Evolutionary conservation across 2,888 invertebrate species (phyloP), one percentile per base, ranked within the genome.

Genomic region (Drosophila gaucha): DNA sequence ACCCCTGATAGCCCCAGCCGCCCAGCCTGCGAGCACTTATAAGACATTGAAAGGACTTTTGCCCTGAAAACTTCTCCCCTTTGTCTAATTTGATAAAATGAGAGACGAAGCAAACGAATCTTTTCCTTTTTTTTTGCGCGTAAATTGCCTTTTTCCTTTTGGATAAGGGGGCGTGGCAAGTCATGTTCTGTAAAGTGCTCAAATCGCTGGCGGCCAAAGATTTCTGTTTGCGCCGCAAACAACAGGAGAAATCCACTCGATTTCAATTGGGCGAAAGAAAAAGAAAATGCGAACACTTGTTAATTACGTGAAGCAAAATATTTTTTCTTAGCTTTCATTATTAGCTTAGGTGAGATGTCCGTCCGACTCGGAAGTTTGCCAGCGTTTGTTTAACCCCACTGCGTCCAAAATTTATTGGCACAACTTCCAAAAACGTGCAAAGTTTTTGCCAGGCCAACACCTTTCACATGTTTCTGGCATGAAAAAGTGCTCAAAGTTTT

Each of bases 21-120:
- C n/a, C 24, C 58, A 36, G 18, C 31, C 55, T 12, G 26, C 30
- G 33, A 26, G 6, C 60, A 38, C 41, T 77, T 58, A 57, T 28
- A 28, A 49, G 46, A 47, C 71, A 75, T 65, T 54, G 62, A 64
- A 74, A 74, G 60, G 65, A 78, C 65, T 60, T 66, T 66, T 43
- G 41, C 22, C 43, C 43, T 24, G 33, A 51, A 50, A 69, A 74
- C 33, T 63, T 46, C 72, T 68, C 75, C 73, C 85, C 46, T 70
- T 84, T 82, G 87, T 87, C 85, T 85, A 86, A 84, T 87, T 82
- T 73, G 72, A 87, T 84, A 82, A 80, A 26, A 33, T 36, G 49
- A 67, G 20, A 36, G 74, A 33, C 39, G 52, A 65, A 6, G 26
- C 43, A 55, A 66, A 20, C 46, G 44, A 73, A 62, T 75, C 56